phyloP scores from a whole-genome alignment of 2,113 vertebrate genomes.

The Cricetomys ansorgei region DNA sequence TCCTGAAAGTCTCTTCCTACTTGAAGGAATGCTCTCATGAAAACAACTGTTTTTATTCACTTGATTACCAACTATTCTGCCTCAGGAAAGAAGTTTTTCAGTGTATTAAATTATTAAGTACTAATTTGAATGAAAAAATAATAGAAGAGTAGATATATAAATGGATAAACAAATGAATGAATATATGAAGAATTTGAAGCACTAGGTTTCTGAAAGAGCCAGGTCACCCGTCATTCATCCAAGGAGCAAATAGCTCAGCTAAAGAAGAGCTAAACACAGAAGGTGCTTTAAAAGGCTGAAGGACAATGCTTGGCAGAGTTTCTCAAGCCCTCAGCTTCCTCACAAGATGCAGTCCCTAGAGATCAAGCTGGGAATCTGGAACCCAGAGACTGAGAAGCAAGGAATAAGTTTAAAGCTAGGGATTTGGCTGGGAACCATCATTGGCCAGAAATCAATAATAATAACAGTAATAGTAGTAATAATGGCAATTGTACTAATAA shows the following conservation, averaged over 20 bases:
- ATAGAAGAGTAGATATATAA: background rate
- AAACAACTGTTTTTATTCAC: background rate
- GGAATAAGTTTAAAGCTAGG: background rate
- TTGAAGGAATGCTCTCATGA: background rate
- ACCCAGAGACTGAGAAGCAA: background rate
- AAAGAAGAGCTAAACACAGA: background rate
- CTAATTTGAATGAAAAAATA: background rate
- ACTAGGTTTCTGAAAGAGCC: background rate
- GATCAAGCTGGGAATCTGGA: background rate
- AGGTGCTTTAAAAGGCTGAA: background rate
- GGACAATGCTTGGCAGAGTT: background rate
- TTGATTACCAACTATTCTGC: constrained; percentile 45
- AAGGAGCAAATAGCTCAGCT: background rate
- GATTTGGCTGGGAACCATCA: background rate
- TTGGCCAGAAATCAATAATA: background rate
- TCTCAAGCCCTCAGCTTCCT: background rate
- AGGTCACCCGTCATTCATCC: background rate
- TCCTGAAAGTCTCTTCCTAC: background rate
- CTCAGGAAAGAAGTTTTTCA: background rate
- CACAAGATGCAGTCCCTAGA: background rate
- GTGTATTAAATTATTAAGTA: background rate
- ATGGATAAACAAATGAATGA: background rate
- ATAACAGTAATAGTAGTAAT: background rate
- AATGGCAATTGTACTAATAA: background rate
- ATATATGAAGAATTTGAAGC: background rate